phyloP scores from a whole-genome alignment of 1,140 invertebrate genomes.

The Thalassaphorura encarpata region DNA sequence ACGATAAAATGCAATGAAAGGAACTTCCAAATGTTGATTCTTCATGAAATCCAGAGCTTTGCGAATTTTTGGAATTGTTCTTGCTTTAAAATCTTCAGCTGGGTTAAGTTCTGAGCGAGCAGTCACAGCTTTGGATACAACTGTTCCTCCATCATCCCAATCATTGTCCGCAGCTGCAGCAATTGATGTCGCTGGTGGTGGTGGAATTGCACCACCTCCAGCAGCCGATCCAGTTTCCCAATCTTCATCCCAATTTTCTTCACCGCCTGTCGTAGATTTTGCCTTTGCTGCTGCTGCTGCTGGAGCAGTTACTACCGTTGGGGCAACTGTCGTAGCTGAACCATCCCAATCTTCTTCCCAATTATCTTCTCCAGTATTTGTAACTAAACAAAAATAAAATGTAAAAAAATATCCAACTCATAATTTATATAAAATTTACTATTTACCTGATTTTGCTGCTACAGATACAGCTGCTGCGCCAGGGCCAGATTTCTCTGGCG shows the following conservation, averaged over 20 bases:
- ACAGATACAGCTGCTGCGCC: too few relatives aligned
- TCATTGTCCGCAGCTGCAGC: conserved; percentile 8
- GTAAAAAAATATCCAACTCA: too few relatives aligned
- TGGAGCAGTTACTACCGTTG: background rate
- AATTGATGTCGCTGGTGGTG: background rate
- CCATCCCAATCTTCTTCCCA: conserved; percentile 12
- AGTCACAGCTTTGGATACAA: background rate
- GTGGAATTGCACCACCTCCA: background rate
- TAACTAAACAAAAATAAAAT: too few relatives aligned
- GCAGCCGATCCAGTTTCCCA: conserved; percentile 8
- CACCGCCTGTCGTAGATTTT: background rate
- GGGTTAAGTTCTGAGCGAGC: background rate
- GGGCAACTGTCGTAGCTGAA: background rate
- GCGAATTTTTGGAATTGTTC: conserved; percentile 74
- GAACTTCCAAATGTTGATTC: conserved; percentile 89
- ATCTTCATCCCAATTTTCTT: conserved; percentile 19
- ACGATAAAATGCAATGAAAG: conserved; percentile 97
- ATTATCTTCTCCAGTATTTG: too few relatives aligned
- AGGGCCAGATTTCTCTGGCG: background rate
- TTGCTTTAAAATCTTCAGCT: conserved; percentile 30
- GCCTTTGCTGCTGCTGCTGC: background rate
- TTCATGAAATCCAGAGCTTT: conserved; percentile 93
- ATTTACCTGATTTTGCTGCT: too few relatives aligned
- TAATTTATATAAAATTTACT: too few relatives aligned
- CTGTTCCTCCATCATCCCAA: conserved; percentile 2